Base-by-base conservation (phyloP, 2,888 invertebrate genomes). In the Papilio gigon region DNA sequence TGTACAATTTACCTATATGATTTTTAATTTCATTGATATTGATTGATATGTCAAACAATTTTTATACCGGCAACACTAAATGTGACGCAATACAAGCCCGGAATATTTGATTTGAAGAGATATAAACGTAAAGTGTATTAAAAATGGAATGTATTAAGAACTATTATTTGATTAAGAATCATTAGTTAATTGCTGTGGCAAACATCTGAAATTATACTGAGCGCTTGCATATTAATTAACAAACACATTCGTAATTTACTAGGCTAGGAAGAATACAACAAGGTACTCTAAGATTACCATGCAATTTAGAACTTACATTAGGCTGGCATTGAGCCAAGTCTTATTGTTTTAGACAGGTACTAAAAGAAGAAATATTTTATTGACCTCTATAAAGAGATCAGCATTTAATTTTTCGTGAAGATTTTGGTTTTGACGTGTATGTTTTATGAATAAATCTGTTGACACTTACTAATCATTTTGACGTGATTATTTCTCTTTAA, bases 381-480 rank as follows among this genome's bases (percentile, higher is more conserved):
- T 33, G 33, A 4, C 12, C 37, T n/a, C n/a, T n/a, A n/a, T n/a
- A n/a, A n/a, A n/a, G n/a, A n/a, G n/a, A n/a, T n/a, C n/a, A n/a
- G n/a, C n/a, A n/a, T n/a, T n/a, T n/a, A n/a, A n/a, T 42, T 42
- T 42, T 11, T 17, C 0, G 17, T 5, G 11, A 42, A 20, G 4
- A 6, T 22, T 47, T n/a, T 27, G n/a, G n/a, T 27, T 17, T 56
- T 56, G 8, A 42, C 42, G 17, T 42, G 17, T 6, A n/a, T 30
- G 17, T 56, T 56, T 56, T 53, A 53, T 56, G 53, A 56, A 56
- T 30, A n/a, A 56, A 3, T 56, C 30, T 11, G 3, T 17, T 27
- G 53, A 56, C 53, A 56, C n/a, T 17, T 27, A 5, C 27, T 53
- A 30, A 27, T 56, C 53, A 56, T 17, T 25, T 56, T 56, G 53